A percentile compares a stretch with the other conserved stretches of the same genome.
Evolutionary conservation across 2,113 vertebrate genomes (phyloP).

Genomic region (Sisor rabdophorus): DNA sequence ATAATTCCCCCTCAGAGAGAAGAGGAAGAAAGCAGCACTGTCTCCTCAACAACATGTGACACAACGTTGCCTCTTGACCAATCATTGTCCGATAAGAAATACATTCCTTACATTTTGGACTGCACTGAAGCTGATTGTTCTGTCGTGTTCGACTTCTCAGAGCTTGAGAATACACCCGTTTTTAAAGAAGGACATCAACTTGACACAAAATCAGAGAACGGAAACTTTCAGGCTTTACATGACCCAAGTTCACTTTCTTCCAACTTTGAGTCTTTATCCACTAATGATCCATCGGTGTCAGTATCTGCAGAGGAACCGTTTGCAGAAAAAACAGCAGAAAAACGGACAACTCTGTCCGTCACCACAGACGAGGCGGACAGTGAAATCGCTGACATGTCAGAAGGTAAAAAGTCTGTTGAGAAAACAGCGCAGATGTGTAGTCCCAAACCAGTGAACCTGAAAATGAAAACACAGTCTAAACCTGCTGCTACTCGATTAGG

Average conservation of each 20-base stretch:
- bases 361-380: constrained; percentile 67
- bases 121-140: constrained; percentile 87
- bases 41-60: constrained; percentile 69
- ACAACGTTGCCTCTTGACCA: constrained; percentile 70
- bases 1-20: constrained; percentile 50
- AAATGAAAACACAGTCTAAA: constrained; percentile 64
- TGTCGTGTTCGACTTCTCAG: constrained; percentile 81
- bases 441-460: constrained; percentile 52
- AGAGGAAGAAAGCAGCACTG: constrained; percentile 59
- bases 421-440: constrained; percentile 42
- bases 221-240: constrained; percentile 44
- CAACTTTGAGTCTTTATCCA: constrained; percentile 60
- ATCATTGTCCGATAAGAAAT: constrained; percentile 69
- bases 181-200: constrained; percentile 52
- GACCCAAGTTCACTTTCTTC: constrained; percentile 67
- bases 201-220: constrained; percentile 42
- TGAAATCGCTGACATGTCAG: constrained; percentile 60
- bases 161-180: constrained; percentile 66
- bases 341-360: constrained; percentile 27
- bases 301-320: constrained; percentile 53
- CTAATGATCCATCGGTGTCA: constrained; percentile 54
- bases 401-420: constrained; percentile 51
- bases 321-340: constrained; percentile 48
- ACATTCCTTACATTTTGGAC: constrained; percentile 64
- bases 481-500: constrained; percentile 46